Percentiles rank a stretch among this genome's conserved stretches.
phyloP scores from a whole-genome alignment of 2,888 invertebrate species.

The Leptopilina drosophilae region DNA sequence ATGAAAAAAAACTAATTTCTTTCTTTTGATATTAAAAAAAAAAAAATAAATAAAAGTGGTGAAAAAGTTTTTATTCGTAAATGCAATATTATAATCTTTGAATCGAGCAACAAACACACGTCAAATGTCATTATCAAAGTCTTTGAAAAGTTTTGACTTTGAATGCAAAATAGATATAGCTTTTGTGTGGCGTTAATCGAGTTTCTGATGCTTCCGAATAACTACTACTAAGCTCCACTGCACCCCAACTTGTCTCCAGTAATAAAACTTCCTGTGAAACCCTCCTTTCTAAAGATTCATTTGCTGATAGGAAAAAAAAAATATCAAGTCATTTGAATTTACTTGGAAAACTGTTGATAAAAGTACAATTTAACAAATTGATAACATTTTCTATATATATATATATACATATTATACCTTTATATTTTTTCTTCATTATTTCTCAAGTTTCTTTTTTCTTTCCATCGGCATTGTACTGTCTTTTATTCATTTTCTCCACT shows the following conservation, averaged over 20 bases:
- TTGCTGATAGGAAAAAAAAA: neutral
- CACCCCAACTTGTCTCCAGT: constrained; percentile 16
- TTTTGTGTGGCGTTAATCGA: constrained; percentile 29
- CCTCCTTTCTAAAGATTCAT: constrained; percentile 13
- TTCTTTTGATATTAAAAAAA: too few species aligned
- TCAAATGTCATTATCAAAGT: constrained; percentile 31
- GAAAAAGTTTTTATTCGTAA: too few species aligned
- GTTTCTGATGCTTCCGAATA: constrained; percentile 30
- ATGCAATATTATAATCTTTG: neutral
- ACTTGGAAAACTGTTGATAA: neutral
- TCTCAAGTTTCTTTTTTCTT: too few species aligned
- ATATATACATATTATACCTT: too few species aligned
- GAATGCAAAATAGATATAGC: constrained; percentile 29
- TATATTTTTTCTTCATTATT: too few species aligned
- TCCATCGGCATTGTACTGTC: too few species aligned
- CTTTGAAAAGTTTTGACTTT: constrained; percentile 22
- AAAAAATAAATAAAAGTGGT: too few species aligned
- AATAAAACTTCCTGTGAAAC: constrained; percentile 16
- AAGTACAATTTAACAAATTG: neutral
- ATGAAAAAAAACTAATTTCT: too few species aligned
- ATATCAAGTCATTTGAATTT: neutral
- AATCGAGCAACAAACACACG: neutral
- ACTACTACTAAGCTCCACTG: neutral
- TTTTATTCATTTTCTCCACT: too few species aligned
- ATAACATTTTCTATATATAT: neutral